Conservation (phyloP, 2,113 vertebrate species). For the Syngnathus scovelli region DNA sequence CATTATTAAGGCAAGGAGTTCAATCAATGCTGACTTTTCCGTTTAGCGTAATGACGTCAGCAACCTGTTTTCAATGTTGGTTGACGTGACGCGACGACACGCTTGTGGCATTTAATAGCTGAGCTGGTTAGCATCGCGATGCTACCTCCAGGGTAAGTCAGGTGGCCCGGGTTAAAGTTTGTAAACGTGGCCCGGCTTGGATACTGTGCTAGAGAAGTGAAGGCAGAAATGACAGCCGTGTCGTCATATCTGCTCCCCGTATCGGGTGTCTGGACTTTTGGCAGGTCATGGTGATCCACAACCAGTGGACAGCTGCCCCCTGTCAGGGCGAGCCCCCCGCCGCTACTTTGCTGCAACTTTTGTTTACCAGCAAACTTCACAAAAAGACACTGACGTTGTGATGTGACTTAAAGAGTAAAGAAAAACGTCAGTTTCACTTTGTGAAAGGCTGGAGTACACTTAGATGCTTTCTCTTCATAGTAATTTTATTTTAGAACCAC, state of each 20-base stretch:
- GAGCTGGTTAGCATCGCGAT: background rate
- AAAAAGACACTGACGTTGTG: background rate
- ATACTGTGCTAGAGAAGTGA: background rate
- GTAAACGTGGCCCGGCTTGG: conserved; percentile 6
- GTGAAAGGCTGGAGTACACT: too few relatives aligned
- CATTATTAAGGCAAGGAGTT: background rate
- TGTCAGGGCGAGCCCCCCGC: background rate
- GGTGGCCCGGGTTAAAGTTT: background rate
- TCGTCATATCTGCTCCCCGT: background rate
- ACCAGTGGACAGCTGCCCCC: conserved; percentile 1
- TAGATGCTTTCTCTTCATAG: too few relatives aligned
- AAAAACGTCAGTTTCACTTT: too few relatives aligned
- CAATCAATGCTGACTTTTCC: background rate
- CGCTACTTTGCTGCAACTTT: background rate
- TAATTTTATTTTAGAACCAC: too few relatives aligned
- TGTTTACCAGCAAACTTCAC: background rate
- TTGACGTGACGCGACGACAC: background rate
- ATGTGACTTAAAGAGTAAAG: too few relatives aligned
- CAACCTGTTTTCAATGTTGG: too few relatives aligned
- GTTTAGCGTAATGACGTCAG: too few relatives aligned
- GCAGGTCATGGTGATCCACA: background rate
- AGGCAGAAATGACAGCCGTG: conserved; percentile 1
- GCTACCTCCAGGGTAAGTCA: background rate
- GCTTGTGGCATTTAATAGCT: background rate
- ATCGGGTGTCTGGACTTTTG: background rate